Percentiles rank a stretch among this genome's conserved stretches.
Conservation (phyloP, 2,888 invertebrate genomes). For the Lithosia quadra region DNA sequence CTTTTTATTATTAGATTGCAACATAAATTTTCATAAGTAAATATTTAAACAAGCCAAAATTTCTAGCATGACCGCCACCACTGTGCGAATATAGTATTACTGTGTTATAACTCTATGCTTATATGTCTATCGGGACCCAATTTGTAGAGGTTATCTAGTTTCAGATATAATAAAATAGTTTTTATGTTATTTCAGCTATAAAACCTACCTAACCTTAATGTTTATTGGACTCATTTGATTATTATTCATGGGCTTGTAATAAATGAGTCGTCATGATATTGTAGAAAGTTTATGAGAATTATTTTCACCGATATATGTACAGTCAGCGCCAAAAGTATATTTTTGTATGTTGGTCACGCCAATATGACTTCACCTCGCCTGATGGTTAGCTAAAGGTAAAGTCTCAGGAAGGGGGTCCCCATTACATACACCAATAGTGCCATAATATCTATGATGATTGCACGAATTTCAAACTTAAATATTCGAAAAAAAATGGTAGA, state of each 20-base stretch:
- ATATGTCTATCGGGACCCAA: conserved; percentile 13
- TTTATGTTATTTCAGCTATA: background rate
- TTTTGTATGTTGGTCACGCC: too few relatives aligned
- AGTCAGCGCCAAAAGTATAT: too few relatives aligned
- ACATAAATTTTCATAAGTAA: background rate
- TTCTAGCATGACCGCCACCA: background rate
- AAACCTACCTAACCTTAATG: background rate
- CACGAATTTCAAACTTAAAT: too few relatives aligned
- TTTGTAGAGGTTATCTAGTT: conserved; percentile 19
- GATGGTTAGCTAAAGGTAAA: too few relatives aligned
- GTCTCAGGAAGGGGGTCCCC: too few relatives aligned
- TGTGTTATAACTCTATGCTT: background rate
- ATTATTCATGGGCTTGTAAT: background rate
- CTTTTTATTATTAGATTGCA: background rate
- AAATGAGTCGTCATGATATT: background rate
- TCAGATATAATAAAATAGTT: conserved; percentile 13
- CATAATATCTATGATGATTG: too few relatives aligned
- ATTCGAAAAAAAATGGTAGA: too few relatives aligned
- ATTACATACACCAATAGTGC: too few relatives aligned
- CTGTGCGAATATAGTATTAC: background rate
- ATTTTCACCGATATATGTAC: too few relatives aligned
- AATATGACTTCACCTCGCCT: too few relatives aligned
- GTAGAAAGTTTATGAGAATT: background rate
- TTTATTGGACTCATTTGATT: background rate
- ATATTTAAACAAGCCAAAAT: background rate